These are phyloP conservation scores for Hoplostethus atlanticus DNA, from an alignment of 2,797 vertebrate species.

Conservation along the genomic window DNA sequence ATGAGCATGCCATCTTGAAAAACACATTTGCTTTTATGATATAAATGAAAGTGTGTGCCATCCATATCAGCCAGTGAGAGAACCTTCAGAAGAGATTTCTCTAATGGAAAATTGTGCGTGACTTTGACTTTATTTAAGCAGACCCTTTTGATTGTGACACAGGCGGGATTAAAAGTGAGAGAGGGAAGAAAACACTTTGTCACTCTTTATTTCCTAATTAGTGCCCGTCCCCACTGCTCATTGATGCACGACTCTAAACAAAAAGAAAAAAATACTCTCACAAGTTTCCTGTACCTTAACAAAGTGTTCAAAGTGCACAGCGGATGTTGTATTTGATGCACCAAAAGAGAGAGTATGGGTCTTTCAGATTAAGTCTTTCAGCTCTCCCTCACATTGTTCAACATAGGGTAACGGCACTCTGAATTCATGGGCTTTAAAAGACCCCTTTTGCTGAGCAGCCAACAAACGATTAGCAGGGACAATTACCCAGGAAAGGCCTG, in stretches of 20 bases:
- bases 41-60: conserved; percentile 42
- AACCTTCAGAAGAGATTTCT: conserved; percentile 27
- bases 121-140: neutral
- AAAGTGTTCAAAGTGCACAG: conserved; percentile 17
- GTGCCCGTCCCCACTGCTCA: neutral
- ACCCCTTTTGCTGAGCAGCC: conserved; percentile 66
- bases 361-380: conserved; percentile 47
- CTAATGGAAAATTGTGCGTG: conserved; percentile 2
- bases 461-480: conserved; percentile 72
- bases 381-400: conserved; percentile 47
- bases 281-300: conserved; percentile 14
- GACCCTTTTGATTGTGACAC: conserved; percentile 13
- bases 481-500: conserved; percentile 72
- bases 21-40: conserved; percentile 45
- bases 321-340: conserved; percentile 21
- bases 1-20: conserved; percentile 8
- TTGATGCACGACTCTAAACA: conserved; percentile 14
- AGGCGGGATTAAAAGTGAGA: conserved; percentile 2
- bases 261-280: neutral
- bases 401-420: conserved; percentile 38
- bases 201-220: conserved; percentile 24
- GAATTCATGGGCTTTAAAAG: conserved; percentile 62
- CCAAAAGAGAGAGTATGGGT: conserved; percentile 4
- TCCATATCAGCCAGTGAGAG: conserved; percentile 33
- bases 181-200: conserved; percentile 1